A percentile compares a stretch with the other conserved stretches of the same genome.
Evolutionary conservation across 2,797 vertebrate genomes (phyloP).

Genomic region (Platyrinchus mystaceus): DNA sequence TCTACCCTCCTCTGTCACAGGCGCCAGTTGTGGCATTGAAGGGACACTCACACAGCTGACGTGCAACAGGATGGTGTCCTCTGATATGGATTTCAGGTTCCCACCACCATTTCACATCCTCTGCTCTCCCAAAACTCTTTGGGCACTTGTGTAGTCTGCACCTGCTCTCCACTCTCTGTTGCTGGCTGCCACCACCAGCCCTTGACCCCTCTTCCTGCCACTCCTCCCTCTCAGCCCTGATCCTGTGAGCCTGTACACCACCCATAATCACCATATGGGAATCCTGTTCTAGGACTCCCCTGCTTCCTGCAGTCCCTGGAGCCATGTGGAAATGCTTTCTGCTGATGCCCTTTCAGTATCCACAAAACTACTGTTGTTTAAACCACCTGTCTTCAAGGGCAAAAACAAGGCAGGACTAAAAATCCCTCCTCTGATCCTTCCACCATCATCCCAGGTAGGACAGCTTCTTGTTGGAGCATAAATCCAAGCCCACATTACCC

Average conservation of each 20-base stretch:
- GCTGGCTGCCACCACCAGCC: neutral
- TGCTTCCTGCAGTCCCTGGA: neutral
- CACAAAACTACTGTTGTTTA: neutral
- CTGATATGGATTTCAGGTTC: neutral
- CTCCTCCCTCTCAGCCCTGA: neutral
- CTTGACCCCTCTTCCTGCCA: neutral
- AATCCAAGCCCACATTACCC: neutral
- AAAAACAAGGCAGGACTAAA: neutral
- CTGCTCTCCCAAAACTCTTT: neutral
- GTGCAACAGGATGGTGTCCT: neutral
- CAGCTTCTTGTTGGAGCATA: neutral
- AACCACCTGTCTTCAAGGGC: neutral
- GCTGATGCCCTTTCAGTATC: neutral
- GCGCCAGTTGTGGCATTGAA: neutral
- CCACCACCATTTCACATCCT: neutral
- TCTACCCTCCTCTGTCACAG: neutral
- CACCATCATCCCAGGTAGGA: neutral
- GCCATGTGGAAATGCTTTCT: neutral
- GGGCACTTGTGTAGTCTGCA: no score
- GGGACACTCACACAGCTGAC: neutral
- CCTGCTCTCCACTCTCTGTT: neutral
- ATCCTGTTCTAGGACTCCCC: neutral
- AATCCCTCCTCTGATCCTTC: neutral
- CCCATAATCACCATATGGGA: neutral
- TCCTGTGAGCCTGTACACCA: neutral